Evolutionary conservation across 2,113 vertebrate species (phyloP).

Genomic region (Myiagra hebetior): DNA sequence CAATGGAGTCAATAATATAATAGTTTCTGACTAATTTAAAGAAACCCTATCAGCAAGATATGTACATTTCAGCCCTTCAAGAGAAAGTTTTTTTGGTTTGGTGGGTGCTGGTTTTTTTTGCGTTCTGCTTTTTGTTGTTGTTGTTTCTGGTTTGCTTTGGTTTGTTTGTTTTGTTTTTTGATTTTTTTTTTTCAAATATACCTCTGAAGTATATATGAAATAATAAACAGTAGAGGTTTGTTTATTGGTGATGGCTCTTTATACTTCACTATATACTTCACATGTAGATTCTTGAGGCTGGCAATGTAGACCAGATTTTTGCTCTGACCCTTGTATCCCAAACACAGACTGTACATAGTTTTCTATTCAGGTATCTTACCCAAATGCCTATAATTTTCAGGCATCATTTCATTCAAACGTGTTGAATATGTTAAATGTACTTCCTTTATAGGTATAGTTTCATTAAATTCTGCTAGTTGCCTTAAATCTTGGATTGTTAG

Average conservation of each 20-base stretch:
- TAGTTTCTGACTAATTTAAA: background rate
- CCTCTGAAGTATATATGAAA: background rate
- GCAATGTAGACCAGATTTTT: background rate
- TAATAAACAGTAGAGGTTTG: background rate
- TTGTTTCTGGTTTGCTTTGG: background rate
- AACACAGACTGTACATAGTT: background rate
- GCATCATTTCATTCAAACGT: too few relatives aligned
- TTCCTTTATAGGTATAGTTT: background rate
- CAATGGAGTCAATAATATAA: background rate
- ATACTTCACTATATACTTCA: background rate
- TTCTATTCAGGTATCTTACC: background rate
- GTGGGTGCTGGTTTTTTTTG: fast-evolving
- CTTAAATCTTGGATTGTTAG: background rate
- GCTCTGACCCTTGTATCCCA: background rate
- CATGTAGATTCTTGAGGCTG: background rate
- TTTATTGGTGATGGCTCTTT: background rate
- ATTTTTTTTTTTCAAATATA: background rate
- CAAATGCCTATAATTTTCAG: background rate
- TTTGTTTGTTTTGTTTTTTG: background rate
- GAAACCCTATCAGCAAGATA: background rate
- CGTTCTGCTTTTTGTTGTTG: fast-evolving
- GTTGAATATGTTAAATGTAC: background rate
- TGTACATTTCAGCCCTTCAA: background rate
- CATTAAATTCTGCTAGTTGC: background rate
- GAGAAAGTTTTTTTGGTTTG: background rate